phyloP scores from a whole-genome alignment of 2,797 vertebrate species.

The Pseudochaenichthys georgianus region DNA sequence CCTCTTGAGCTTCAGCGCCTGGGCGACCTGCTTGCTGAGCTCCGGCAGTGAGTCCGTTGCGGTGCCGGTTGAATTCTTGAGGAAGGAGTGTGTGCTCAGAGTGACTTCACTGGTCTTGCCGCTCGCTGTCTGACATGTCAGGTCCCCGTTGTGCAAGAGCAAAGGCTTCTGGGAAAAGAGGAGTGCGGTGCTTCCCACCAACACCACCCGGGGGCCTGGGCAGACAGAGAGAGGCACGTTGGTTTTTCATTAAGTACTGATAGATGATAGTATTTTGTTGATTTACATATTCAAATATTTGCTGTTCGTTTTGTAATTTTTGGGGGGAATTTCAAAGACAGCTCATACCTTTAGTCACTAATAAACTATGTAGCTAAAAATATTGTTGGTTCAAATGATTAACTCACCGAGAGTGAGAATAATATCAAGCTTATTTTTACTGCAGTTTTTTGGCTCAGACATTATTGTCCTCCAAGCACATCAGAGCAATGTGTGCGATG shows the following conservation, averaged over 20 bases:
- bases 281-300: neutral
- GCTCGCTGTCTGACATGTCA: conserved; percentile 96
- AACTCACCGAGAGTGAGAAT: too few relatives aligned
- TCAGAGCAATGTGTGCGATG: neutral
- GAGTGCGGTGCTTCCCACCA: conserved; percentile 91
- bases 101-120: conserved; percentile 90
- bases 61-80: conserved; percentile 71
- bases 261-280: neutral
- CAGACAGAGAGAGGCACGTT: neutral
- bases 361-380: too few relatives aligned
- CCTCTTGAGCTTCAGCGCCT: conserved; percentile 93
- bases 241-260: neutral
- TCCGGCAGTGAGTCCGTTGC: conserved; percentile 62
- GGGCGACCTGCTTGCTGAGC: conserved; percentile 85
- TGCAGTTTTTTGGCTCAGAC: neutral
- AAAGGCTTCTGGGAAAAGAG: conserved; percentile 95
- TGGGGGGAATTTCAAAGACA: too few relatives aligned
- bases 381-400: too few relatives aligned
- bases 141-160: conserved; percentile 93
- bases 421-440: too few relatives aligned
- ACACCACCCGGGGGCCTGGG: conserved; percentile 90
- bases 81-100: conserved; percentile 92
- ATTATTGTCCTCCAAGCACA: neutral
- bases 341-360: too few relatives aligned
- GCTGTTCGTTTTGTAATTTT: neutral